Evolutionary conservation across 1,140 invertebrate genomes (phyloP).

Genomic region (Drosophila seguyi): DNA sequence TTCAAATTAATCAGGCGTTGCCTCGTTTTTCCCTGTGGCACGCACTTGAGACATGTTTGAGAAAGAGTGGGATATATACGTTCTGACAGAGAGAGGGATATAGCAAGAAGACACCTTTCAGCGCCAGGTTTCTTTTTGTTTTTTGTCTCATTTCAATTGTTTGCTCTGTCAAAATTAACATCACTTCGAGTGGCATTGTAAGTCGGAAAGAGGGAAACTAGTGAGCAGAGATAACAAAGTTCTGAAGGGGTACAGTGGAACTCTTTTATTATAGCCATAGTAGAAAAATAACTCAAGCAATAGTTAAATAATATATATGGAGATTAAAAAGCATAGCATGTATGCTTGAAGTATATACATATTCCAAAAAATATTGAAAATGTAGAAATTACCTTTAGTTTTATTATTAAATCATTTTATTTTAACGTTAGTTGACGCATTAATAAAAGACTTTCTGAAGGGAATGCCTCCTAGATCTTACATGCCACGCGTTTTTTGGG

Average conservation of each 20-base stretch:
- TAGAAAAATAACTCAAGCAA: neutral
- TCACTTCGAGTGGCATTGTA: conserved; percentile 34
- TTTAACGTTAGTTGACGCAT: neutral
- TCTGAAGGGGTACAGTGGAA: conserved; percentile 17
- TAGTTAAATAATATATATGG: neutral
- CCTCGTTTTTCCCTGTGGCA: conserved; percentile 48
- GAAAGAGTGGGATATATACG: neutral
- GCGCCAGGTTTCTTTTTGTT: conserved; percentile 66
- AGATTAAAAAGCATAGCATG: neutral
- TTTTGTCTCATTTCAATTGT: conserved; percentile 59
- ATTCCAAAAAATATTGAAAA: neutral
- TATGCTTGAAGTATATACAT: neutral
- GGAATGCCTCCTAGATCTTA: neutral
- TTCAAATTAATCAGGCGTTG: conserved; percentile 81
- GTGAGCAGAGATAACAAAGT: neutral
- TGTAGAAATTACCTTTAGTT: neutral
- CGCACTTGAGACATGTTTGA: conserved; percentile 49
- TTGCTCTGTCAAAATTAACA: conserved; percentile 73
- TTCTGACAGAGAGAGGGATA: neutral
- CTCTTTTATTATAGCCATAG: neutral
- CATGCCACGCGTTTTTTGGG: conserved; percentile 20
- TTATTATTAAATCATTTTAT: neutral
- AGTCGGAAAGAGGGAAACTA: conserved; percentile 6
- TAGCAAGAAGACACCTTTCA: conserved; percentile 47
- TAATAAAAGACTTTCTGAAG: neutral